Conservation (phyloP, 2,797 vertebrate species). For the Thaleichthys pacificus region DNA sequence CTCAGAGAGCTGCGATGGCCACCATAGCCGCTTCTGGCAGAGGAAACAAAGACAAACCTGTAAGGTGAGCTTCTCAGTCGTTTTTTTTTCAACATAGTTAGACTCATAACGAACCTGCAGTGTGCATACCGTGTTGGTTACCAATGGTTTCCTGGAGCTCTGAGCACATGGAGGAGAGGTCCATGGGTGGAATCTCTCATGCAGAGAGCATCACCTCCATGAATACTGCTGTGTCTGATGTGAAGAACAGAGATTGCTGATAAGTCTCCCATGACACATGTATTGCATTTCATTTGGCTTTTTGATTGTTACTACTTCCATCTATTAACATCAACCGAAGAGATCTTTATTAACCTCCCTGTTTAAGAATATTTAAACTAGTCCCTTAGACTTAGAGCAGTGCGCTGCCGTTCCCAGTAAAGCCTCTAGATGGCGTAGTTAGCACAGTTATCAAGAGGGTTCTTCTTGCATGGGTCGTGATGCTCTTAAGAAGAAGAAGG, state of each 20-base stretch:
- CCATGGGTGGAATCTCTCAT: too few species aligned
- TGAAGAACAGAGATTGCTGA: too few species aligned
- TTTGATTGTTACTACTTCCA: not conserved
- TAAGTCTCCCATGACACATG: not conserved
- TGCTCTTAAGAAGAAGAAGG: not conserved
- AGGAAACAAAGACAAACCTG: too few species aligned
- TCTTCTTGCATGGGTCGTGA: not conserved
- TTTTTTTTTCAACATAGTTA: too few species aligned
- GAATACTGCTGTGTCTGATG: too few species aligned
- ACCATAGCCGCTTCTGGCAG: not conserved
- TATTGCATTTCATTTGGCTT: not conserved
- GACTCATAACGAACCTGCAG: too few species aligned
- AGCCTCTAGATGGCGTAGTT: slow-evolving; percentile 47
- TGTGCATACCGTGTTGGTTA: too few species aligned
- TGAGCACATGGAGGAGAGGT: too few species aligned
- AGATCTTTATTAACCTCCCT: not conserved
- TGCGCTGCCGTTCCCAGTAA: not conserved
- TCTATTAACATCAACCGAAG: not conserved
- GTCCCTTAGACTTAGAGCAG: not conserved
- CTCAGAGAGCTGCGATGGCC: not conserved
- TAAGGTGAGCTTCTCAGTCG: too few species aligned
- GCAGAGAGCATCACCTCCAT: too few species aligned
- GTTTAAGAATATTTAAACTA: not conserved
- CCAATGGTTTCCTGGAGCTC: too few species aligned
- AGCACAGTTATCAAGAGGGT: not conserved